phyloP scores from a whole-genome alignment of 2,888 invertebrate species.

The Stenichneumon culpator region DNA sequence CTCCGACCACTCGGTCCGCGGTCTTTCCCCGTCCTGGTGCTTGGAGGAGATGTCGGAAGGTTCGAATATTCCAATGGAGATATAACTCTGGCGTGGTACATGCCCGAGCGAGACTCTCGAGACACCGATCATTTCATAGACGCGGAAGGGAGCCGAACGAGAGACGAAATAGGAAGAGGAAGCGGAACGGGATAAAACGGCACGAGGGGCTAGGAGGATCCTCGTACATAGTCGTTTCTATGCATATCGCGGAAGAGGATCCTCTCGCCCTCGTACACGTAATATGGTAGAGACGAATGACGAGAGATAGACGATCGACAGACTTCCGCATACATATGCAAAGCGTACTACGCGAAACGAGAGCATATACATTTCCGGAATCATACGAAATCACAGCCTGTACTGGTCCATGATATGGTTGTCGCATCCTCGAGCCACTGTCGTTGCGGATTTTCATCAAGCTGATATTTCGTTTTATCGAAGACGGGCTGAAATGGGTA shows the following conservation, averaged over 20 bases:
- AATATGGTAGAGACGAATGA: constrained; percentile 37
- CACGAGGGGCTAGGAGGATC: not conserved
- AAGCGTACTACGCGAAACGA: not conserved
- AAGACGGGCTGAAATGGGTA: too few species aligned
- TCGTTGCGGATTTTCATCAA: not conserved
- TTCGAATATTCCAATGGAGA: constrained; percentile 29
- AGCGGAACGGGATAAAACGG: constrained; percentile 20
- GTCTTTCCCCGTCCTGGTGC: not conserved
- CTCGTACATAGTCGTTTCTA: constrained; percentile 35
- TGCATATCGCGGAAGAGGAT: constrained; percentile 27
- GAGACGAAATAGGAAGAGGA: not conserved
- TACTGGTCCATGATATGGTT: constrained; percentile 20
- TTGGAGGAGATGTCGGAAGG: constrained; percentile 17
- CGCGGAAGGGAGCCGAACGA: not conserved
- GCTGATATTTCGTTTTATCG: not conserved
- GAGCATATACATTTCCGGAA: constrained; percentile 20
- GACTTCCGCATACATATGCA: constrained; percentile 48
- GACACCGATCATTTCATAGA: constrained; percentile 38
- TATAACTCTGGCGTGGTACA: constrained; percentile 12
- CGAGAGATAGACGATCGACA: constrained; percentile 41
- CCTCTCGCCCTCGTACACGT: constrained; percentile 23
- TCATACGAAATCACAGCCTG: constrained; percentile 26
- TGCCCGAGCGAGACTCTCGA: constrained; percentile 14
- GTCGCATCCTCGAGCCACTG: not conserved
- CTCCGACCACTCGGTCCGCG: not conserved